phyloP scores from a whole-genome alignment of 2,888 invertebrate genomes.

The Lottia scabra region DNA sequence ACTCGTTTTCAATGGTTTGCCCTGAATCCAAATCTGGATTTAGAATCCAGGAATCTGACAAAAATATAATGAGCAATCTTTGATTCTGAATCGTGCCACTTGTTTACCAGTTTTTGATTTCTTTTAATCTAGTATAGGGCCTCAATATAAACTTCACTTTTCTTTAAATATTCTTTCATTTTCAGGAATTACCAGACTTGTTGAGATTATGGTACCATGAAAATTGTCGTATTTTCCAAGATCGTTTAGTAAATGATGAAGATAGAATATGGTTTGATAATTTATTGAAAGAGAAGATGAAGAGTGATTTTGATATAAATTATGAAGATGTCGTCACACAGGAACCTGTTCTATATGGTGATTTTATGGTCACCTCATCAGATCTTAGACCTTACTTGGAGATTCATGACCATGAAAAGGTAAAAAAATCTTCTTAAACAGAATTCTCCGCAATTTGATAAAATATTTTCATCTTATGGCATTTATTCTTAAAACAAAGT shows the following conservation, averaged over 20 bases:
- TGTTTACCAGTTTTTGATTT: no score
- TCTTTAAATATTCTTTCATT: neutral
- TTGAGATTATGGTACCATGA: conserved; percentile 70
- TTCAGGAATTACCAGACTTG: conserved; percentile 56
- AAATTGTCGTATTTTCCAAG: conserved; percentile 68
- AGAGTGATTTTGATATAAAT: conserved; percentile 73
- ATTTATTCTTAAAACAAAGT: no score
- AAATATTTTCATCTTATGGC: conserved; percentile 13
- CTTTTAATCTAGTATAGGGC: no score
- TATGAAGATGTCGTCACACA: conserved; percentile 72
- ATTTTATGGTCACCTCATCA: conserved; percentile 73
- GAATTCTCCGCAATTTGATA: no score
- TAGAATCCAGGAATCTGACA: no score
- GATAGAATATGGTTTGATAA: conserved; percentile 67
- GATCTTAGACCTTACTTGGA: conserved; percentile 74
- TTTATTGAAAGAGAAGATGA: conserved; percentile 71
- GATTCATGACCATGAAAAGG: conserved; percentile 76
- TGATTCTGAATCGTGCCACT: no score
- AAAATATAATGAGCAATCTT: no score
- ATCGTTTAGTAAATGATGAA: conserved; percentile 69
- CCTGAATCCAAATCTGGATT: no score
- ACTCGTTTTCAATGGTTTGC: no score
- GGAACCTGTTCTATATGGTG: conserved; percentile 77
- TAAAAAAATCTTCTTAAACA: no score
- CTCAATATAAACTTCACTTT: no score